Evolutionary conservation across 2,797 vertebrate genomes (phyloP).

Genomic region (Anniella stebbinsi): DNA sequence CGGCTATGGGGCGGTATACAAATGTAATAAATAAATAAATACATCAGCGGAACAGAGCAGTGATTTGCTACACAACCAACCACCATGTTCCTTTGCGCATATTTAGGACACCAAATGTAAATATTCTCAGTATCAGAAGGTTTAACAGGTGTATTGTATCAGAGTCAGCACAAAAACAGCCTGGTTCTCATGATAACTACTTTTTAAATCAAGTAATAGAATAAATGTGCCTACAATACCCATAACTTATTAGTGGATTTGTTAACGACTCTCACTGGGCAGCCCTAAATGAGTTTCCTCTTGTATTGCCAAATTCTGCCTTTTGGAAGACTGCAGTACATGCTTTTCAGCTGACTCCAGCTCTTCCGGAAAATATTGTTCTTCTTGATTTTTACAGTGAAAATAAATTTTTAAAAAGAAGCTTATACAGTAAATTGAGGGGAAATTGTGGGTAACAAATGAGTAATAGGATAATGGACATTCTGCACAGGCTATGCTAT

Average conservation of each 20-base stretch:
- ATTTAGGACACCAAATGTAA: neutral
- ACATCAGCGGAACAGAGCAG: neutral
- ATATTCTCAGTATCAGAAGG: neutral
- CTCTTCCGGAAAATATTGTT: conserved; percentile 11
- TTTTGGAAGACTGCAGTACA: conserved; percentile 31
- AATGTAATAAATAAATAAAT: neutral
- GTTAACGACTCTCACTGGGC: conserved; percentile 19
- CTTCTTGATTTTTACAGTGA: neutral
- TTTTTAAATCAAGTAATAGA: conserved; percentile 30
- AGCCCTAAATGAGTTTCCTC: conserved; percentile 25
- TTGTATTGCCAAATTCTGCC: conserved; percentile 14
- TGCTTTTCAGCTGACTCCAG: conserved; percentile 17
- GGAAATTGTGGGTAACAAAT: neutral
- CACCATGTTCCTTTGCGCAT: neutral
- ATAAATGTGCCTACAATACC: conserved; percentile 34
- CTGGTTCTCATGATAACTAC: conserved; percentile 28
- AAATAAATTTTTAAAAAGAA: neutral
- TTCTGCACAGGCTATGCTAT: neutral
- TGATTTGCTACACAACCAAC: neutral
- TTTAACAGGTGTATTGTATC: conserved; percentile 27
- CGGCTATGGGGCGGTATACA: too few species aligned
- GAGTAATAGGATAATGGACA: neutral
- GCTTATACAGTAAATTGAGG: neutral
- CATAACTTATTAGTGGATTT: conserved; percentile 30
- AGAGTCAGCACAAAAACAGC: conserved; percentile 21